Evolutionary conservation across 2,888 invertebrate species (phyloP), one percentile per base, ranked within the genome.

Genomic region (Lymantria dispar): DNA sequence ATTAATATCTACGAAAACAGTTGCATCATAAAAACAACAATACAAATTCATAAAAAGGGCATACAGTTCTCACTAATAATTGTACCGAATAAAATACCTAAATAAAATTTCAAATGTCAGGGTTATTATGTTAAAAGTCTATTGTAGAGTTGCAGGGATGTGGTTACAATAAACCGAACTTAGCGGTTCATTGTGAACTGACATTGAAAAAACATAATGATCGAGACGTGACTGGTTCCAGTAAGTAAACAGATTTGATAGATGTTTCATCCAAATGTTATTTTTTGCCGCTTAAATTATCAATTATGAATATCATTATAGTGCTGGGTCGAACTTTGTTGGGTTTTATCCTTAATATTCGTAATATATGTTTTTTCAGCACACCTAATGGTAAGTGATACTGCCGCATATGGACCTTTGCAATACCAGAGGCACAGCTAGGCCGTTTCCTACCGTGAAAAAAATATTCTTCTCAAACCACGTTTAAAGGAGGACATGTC

Each of bases 91-190:
- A 75, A 77, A 78, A 76, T 70, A 60, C 56, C 64, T 62, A 62
- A 73, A 69, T 55, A 56, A 51, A 59, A 56, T 48, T n/a, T 39
- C 22, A 80, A 84, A 85, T 83, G 85, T 81, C 84, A 85, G 51
- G 85, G 85, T 56, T 72, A 65, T 30, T 43, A 56, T 49, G 52
- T 52, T 53, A 66, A 64, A 69, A 72, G 72, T 70, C 68, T 64
- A 69, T 73, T 72, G 74, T 72, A 64, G 48, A 68, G 50, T 56
- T 58, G 45, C 55, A 54, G 59, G 68, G 73, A 74, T 72, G 64
- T 65, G 49, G 62, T 68, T 69, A 66, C 72, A 64, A 54, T 65
- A 54, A 71, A 66, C 64, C 58, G 62, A 70, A 68, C 61, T 54
- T 60, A 61, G 62, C 56, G 57, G 65, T 62, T 58, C 60, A 59